Base-by-base conservation (phyloP, 2,113 vertebrate genomes). In the Apodemus sylvaticus region DNA sequence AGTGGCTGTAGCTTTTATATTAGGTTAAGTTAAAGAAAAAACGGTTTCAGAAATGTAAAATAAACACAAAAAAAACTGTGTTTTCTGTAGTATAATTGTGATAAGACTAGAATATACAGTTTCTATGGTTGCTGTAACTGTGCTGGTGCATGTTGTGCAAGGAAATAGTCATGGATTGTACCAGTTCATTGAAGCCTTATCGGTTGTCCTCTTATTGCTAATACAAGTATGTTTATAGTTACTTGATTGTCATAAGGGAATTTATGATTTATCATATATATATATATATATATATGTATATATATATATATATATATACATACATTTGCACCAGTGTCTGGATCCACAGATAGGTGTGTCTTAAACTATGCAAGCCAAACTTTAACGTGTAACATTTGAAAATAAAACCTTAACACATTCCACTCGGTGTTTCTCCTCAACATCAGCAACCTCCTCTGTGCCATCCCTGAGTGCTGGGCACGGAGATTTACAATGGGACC, bases 401-500 rank as follows among this genome's bases (percentile, higher is more conserved):
- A 82, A 66, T 42, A 26, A 86, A 86, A 58, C 16, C 60, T 83
- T 64, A 79, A 93, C 45, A n/a, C 45, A 95, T 94, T 91, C 55
- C 53, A 83, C 71, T 60, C 88, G 74, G 51, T 22, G 13, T 51
- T 94, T 55, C 58, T 11, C 60, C 26, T 51, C 68, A 66, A 31
- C 12, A 31, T 85, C 90, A 93, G 45, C 62, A 83, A 79, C 62
- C 0, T 5, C 4, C 36, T 93, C 68, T 53, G 22, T 45, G 73
- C 13, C 4, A 60, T 34, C n/a, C 29, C 7, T 92, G 64, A n/a
- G 70, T 13, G 36, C 73, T 11, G 58, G 20, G 68, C 76, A 19
- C 77, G 45, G 74, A 85, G 70, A 95, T 97, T 92, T 90, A 88
- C 31, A 64, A 53, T 31, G 78, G n/a, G 94, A 64, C 89, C 77